A percentile compares a stretch with the other conserved stretches of the same genome.
phyloP scores from a whole-genome alignment of 30 jellyfish, hydroid and myxozoan species.

The Aurelia aurita region DNA sequence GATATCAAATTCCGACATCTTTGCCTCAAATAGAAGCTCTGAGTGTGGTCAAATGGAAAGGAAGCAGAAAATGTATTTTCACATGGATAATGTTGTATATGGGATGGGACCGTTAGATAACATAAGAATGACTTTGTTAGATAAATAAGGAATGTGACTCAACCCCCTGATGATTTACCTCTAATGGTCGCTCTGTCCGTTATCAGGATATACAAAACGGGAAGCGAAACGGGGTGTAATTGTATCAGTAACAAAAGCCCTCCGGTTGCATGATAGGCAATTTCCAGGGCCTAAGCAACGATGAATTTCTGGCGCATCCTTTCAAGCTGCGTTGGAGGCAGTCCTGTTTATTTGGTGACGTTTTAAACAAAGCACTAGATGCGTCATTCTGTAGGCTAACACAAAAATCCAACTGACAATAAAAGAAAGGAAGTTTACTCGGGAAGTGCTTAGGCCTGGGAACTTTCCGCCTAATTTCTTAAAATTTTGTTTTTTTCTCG shows the following conservation, averaged over 20 bases:
- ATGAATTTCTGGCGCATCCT: constrained; percentile 21
- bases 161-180: background rate
- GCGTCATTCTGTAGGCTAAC: constrained; percentile 16
- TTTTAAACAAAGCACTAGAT: background rate
- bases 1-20: no score
- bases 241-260: constrained; percentile 6
- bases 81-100: no score
- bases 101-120: no score
- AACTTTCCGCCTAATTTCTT: background rate
- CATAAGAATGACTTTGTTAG: no score
- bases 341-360: constrained; percentile 34
- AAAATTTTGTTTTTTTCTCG: no score
- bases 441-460: constrained; percentile 41
- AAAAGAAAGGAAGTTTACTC: constrained; percentile 29
- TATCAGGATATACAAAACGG: constrained; percentile 79
- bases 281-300: constrained; percentile 9
- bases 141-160: background rate
- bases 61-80: no score
- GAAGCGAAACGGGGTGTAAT: constrained; percentile 43
- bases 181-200: constrained; percentile 38
- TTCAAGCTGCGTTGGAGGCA: constrained; percentile 57
- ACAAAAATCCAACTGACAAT: background rate
- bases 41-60: no score
- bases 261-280: constrained; percentile 30
- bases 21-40: no score